Base-by-base conservation (phyloP, 1,140 invertebrate genomes). In the Branchinecta lindahli region DNA sequence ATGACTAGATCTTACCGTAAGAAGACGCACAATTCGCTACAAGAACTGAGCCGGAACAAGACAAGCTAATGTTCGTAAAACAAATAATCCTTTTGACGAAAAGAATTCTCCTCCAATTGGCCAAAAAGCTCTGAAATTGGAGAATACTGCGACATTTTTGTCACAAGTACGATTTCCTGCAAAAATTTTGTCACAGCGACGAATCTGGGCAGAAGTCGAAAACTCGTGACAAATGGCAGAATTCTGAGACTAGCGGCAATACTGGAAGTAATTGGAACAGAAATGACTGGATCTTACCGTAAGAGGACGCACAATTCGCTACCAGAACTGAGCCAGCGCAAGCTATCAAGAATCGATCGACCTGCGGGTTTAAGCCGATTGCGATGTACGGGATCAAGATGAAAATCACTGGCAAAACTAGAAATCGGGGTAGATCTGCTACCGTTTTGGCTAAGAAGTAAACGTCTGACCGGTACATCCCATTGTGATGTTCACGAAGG, bases 371-470 rank as follows among this genome's bases (percentile, higher is more conserved):
- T 10, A 83, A 72, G 44, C 76, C 77, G 68, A 75, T 72, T 79
- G 82, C 81, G 76, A 77, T 83, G 72, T 84, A 84, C 12, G 77
- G 70, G 20, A 84, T 79, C 10, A 75, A 46, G 7, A 75, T 73
- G 74, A 82, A 82, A 18, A 83, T 67, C n/a, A 77, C 66, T 15
- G 82, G 80, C 46, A 80, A 73, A 0, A 82, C 15, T 0, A 80
- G 72, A 69, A 80, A 79, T 5, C 78, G 71, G 5, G 77, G 75
- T 46, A 81, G 73, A 73, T 81, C 80, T 45, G 76, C 75, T 0
- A 79, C 8, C 9, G 72, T 77, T 74, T 79, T 81, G 45, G 75
- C 71, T 0, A 75, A 52, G 69, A 75, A 76, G 70, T 76, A 78
- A 0, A 72, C 71, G 44, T 74, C 73, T 15, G 74, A 73, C 33